A percentile compares a stretch with the other conserved stretches of the same genome.
These are phyloP conservation scores for Mormyrops boulengeri DNA, from an alignment of 2,797 vertebrate genomes.

Conservation along the genomic window DNA sequence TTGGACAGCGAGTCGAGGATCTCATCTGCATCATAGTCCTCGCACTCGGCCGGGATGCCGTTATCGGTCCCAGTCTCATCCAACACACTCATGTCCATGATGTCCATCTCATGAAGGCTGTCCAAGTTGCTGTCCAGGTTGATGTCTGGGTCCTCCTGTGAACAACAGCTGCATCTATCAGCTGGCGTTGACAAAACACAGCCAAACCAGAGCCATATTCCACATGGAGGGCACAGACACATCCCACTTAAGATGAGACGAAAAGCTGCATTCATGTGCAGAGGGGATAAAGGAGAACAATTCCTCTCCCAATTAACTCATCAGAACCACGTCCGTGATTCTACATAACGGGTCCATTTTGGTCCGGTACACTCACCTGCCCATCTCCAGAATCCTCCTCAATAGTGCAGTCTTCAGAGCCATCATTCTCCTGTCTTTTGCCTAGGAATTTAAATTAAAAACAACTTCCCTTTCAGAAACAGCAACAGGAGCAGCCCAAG, in stretches of 20 bases:
- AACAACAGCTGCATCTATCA: background rate
- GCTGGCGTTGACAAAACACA: no score
- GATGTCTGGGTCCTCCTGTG: slow-evolving; percentile 71
- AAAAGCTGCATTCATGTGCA: background rate
- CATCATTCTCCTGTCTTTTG: slow-evolving; percentile 69
- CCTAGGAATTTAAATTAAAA: slow-evolving; percentile 52
- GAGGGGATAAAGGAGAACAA: background rate
- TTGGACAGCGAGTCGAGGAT: slow-evolving; percentile 56
- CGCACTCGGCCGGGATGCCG: slow-evolving; percentile 58
- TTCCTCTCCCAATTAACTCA: background rate
- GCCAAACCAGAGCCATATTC: background rate
- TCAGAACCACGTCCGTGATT: background rate
- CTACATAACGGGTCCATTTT: background rate
- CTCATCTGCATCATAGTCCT: slow-evolving; percentile 64
- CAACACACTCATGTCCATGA: slow-evolving; percentile 78
- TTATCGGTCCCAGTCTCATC: slow-evolving; percentile 79
- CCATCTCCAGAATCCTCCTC: slow-evolving; percentile 82
- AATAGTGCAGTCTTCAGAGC: slow-evolving; percentile 70
- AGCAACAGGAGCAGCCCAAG: background rate
- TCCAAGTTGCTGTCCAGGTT: slow-evolving; percentile 70
- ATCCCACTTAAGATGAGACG: background rate
- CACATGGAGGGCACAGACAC: background rate
- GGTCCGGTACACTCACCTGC: slow-evolving; percentile 60
- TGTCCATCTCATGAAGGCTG: slow-evolving; percentile 78
- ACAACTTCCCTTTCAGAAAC: background rate